These are phyloP conservation scores for Cryptoleucopteryx plumbea DNA, from an alignment of 2,113 vertebrate genomes.

Conservation along the genomic window DNA sequence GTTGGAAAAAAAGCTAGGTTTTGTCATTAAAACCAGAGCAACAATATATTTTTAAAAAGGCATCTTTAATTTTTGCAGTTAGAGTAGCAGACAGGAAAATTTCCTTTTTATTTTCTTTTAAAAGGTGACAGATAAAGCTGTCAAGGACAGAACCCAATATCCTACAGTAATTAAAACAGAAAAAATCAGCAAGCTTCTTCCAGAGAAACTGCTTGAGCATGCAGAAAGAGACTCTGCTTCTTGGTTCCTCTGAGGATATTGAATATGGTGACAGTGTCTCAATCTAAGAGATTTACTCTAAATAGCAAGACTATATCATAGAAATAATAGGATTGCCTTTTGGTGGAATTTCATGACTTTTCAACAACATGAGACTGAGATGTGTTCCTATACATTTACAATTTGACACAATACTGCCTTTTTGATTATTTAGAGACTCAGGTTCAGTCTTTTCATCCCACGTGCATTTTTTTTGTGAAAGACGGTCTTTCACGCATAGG, in stretches of 20 bases:
- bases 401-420: neutral
- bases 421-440: neutral
- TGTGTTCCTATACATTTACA: neutral
- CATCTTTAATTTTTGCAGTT: neutral
- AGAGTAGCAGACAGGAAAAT: neutral
- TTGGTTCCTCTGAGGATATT: neutral
- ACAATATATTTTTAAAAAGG: neutral
- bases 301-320: neutral
- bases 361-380: neutral
- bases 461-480: neutral
- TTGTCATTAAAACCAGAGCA: neutral
- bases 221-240: neutral
- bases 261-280: neutral
- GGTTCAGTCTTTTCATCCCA: neutral
- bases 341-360: neutral
- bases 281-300: neutral
- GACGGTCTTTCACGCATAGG: neutral
- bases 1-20: neutral
- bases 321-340: neutral
- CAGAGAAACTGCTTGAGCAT: neutral
- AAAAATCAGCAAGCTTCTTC: neutral
- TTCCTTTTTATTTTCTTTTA: neutral
- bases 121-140: neutral
- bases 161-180: neutral
- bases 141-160: neutral